These are phyloP conservation scores for Tenthredo livida DNA, from an alignment of 2,888 invertebrate genomes.

Conservation along the genomic window DNA sequence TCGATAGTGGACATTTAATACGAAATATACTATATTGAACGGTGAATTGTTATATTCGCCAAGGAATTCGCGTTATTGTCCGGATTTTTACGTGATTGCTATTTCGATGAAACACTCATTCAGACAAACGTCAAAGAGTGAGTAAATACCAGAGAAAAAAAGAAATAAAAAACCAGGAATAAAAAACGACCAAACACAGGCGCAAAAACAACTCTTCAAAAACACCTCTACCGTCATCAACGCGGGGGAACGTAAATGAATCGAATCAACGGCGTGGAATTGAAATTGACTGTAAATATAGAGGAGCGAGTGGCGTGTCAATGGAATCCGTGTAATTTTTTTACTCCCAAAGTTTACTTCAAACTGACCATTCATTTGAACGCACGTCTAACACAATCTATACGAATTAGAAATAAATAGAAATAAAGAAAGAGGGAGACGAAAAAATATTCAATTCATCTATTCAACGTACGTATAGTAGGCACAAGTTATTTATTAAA, in stretches of 20 bases:
- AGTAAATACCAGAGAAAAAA: neutral
- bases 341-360: neutral
- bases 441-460: neutral
- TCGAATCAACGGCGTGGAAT: neutral
- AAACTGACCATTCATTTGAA: neutral
- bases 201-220: neutral
- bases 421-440: neutral
- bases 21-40: neutral
- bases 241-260: neutral
- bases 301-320: neutral
- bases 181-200: neutral
- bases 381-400: neutral
- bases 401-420: neutral
- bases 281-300: slow-evolving; percentile 19
- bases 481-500: slow-evolving; percentile 1
- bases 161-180: neutral
- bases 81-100: neutral
- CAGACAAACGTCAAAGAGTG: neutral
- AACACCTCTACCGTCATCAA: slow-evolving; percentile 11
- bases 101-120: neutral
- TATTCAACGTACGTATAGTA: neutral
- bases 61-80: neutral
- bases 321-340: neutral
- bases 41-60: neutral
- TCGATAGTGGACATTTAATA: neutral